Conservation (phyloP, 2,888 invertebrate species). For the Archips xylosteana region DNA sequence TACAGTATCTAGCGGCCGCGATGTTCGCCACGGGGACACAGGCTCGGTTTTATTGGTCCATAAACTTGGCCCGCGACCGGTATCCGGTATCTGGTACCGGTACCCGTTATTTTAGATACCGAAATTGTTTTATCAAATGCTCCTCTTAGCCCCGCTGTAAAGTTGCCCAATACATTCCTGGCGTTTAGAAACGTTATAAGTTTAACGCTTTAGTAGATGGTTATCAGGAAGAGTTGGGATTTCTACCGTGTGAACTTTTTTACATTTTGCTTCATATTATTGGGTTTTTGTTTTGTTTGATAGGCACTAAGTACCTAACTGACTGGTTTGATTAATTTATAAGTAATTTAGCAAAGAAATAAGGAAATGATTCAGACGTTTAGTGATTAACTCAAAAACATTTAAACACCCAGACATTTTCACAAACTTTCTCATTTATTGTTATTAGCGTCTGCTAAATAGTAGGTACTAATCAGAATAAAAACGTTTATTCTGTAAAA, state of each 20-base stretch:
- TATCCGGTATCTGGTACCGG: conserved; percentile 63
- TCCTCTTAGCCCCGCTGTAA: conserved; percentile 53
- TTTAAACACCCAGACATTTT: too few species aligned
- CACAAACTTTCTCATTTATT: too few species aligned
- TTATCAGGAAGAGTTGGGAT: conserved; percentile 14
- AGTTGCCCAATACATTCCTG: conserved; percentile 41
- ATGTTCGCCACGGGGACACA: conserved; percentile 67
- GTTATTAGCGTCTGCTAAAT: too few species aligned
- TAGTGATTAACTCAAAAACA: too few species aligned
- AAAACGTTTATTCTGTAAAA: too few species aligned
- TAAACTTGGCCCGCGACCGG: conserved; percentile 67
- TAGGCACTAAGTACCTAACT: too few species aligned
- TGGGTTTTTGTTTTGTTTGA: not conserved
- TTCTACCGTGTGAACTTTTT: conserved; percentile 27
- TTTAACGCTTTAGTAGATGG: conserved; percentile 24
- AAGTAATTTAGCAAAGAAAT: too few species aligned
- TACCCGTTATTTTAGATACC: conserved; percentile 67
- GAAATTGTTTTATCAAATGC: conserved; percentile 66
- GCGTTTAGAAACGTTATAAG: conserved; percentile 24
- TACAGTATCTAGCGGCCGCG: conserved; percentile 52
- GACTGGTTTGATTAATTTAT: too few species aligned
- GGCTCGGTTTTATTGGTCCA: conserved; percentile 74
- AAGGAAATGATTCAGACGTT: too few species aligned
- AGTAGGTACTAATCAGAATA: too few species aligned
- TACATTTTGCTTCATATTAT: not conserved